phyloP scores from a whole-genome alignment of 2,888 invertebrate species.

The Lasioglossum vierecki region DNA sequence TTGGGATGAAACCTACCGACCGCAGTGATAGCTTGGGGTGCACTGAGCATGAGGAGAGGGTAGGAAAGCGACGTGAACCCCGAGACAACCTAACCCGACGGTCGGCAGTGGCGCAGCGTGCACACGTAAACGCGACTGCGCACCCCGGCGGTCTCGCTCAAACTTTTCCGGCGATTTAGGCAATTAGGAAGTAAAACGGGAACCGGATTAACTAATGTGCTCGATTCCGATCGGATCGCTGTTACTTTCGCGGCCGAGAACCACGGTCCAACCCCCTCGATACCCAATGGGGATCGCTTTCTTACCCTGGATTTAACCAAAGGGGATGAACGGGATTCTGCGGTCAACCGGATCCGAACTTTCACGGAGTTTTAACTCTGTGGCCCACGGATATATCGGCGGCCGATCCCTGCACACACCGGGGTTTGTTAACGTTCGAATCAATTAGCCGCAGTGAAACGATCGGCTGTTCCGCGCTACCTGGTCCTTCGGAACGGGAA shows the following conservation, averaged over 20 bases:
- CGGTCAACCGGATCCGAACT: conserved; percentile 19
- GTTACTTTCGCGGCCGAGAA: background rate
- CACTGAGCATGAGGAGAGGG: conserved; percentile 66
- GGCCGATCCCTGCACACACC: background rate
- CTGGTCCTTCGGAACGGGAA: background rate
- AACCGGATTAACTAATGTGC: conserved; percentile 53
- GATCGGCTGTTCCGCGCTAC: background rate
- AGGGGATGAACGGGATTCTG: conserved; percentile 15
- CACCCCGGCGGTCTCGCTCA: conserved; percentile 35
- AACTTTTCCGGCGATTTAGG: conserved; percentile 65
- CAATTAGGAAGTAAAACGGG: conserved; percentile 64
- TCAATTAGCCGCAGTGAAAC: conserved; percentile 1
- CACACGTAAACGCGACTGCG: conserved; percentile 59
- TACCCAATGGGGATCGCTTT: background rate
- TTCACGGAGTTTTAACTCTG: conserved; percentile 13
- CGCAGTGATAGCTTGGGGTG: conserved; percentile 68
- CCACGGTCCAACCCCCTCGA: background rate
- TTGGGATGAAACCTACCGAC: conserved; percentile 53
- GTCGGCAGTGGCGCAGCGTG: conserved; percentile 63
- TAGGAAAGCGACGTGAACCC: conserved; percentile 61
- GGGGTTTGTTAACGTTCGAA: conserved; percentile 12
- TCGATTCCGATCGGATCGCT: conserved; percentile 49
- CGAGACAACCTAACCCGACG: conserved; percentile 64
- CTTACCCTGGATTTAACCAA: conserved; percentile 23
- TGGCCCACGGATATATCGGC: conserved; percentile 1